Conservation (phyloP, 2,113 vertebrate species). For the Scartelaos histophorus region DNA sequence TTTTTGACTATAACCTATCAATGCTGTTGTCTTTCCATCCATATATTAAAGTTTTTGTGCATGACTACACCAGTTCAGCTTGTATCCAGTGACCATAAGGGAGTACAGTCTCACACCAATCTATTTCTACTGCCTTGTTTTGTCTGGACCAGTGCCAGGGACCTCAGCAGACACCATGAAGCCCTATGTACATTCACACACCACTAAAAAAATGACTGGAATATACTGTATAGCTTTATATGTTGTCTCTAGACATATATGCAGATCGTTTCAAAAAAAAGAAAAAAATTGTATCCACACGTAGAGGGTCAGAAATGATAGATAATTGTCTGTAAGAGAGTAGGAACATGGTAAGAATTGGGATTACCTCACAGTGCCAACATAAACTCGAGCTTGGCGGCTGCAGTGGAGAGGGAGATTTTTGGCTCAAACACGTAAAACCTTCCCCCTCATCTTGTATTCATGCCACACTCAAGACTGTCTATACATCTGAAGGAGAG, state of each 20-base stretch:
- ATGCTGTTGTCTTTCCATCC: constrained; percentile 25
- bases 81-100: constrained; percentile 45
- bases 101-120: constrained; percentile 33
- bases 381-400: constrained; percentile 72
- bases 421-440: constrained; percentile 28
- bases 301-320: constrained; percentile 20
- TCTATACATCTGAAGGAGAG: constrained; percentile 27
- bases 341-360: constrained; percentile 48
- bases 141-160: constrained; percentile 46
- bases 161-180: constrained; percentile 44
- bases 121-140: constrained; percentile 50
- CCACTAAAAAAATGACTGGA: neutral
- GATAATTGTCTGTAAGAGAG: constrained; percentile 10
- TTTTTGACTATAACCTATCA: neutral
- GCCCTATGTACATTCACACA: constrained; percentile 52
- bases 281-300: neutral
- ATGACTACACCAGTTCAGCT: constrained; percentile 15
- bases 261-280: constrained; percentile 15
- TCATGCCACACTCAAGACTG: constrained; percentile 25
- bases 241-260: constrained; percentile 12
- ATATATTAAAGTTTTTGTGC: constrained; percentile 1
- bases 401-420: constrained; percentile 46
- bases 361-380: constrained; percentile 59
- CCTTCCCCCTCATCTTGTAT: constrained; percentile 7
- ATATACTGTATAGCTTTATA: constrained; percentile 16